Base-by-base conservation (phyloP, 2,113 vertebrate species). In the Esox niger region DNA sequence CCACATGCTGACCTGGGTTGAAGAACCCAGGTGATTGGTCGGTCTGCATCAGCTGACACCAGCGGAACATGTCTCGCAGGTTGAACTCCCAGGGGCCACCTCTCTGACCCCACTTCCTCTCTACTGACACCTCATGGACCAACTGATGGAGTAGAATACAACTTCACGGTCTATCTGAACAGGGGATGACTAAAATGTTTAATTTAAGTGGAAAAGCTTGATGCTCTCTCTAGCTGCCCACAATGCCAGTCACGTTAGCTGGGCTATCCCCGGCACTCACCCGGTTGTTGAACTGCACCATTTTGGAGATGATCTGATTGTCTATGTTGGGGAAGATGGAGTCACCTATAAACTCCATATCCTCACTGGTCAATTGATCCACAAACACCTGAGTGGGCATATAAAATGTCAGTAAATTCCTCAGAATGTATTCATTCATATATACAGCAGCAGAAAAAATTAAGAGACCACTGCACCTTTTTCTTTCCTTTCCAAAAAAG, bases 41-140 rank as follows among this genome's bases (percentile, higher is more conserved):
- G 27, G 92, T 90, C 74, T 97, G 91, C 93, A 98, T 98, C 77
- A 99, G 91, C 81, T 99, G 94, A 91, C 96, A 99, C 97, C 97
- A 99, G 26, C 97, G 96, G 80, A 96, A 98, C 84, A 99, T 90
- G 79, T 99, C 97, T 0, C 97, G 92, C 47, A 99, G 90, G 77
- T 99, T 99, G 87, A 99, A 99, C 81, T 99, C 97, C 97, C 97
- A 99, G 2, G 97, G 95, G 56, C 94, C 94, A 78, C 97, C 97
- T 86, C 87, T 96, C 78, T 98, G 96, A 0, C 97, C 97, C 96
- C 97, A 99, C 27, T 79, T 92, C 70, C 93, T 94, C 81, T 97
- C 94, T 69, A 91, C 71, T 63, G 84, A 92, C 70, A 98, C 92
- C 79, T 98, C 95, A 61, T 92, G 88, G 25, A 96, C 93, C 61